Conservation (phyloP, 2,797 vertebrate genomes). For the Sebastolobus alascanus region DNA sequence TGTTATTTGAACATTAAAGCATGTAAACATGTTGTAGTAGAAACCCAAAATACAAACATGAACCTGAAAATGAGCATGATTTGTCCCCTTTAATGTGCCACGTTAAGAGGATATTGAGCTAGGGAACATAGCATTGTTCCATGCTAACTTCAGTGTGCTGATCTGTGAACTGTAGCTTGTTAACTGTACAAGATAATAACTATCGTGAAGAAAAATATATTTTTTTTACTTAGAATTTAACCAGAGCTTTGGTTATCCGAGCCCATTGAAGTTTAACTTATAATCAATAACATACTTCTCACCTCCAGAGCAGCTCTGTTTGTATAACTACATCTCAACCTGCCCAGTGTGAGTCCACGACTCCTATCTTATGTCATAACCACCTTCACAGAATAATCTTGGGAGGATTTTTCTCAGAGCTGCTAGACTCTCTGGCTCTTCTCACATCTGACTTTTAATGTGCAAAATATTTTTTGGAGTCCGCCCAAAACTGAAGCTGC, state of each 20-base stretch:
- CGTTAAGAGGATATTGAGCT: background rate
- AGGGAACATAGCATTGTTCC: background rate
- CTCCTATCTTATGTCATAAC: conserved; percentile 50
- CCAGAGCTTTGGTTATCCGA: background rate
- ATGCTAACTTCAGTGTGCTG: background rate
- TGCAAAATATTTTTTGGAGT: conserved; percentile 56
- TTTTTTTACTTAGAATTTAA: background rate
- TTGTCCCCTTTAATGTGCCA: no score
- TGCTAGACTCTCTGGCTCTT: conserved; percentile 52
- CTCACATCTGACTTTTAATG: conserved; percentile 66
- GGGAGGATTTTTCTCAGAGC: conserved; percentile 49
- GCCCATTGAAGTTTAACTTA: conserved; percentile 3
- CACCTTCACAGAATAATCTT: conserved; percentile 42
- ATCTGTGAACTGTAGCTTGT: background rate
- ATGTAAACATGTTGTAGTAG: no score
- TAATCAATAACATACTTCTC: background rate
- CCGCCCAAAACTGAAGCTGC: conserved; percentile 39
- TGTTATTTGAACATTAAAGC: no score
- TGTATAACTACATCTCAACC: conserved; percentile 29
- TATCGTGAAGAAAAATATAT: background rate
- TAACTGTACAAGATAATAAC: background rate
- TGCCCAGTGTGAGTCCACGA: conserved; percentile 18
- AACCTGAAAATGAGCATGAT: no score
- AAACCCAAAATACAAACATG: no score
- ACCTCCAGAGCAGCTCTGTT: conserved; percentile 32